phyloP scores from a whole-genome alignment of 1,140 invertebrate species.

The Manduca sexta region DNA sequence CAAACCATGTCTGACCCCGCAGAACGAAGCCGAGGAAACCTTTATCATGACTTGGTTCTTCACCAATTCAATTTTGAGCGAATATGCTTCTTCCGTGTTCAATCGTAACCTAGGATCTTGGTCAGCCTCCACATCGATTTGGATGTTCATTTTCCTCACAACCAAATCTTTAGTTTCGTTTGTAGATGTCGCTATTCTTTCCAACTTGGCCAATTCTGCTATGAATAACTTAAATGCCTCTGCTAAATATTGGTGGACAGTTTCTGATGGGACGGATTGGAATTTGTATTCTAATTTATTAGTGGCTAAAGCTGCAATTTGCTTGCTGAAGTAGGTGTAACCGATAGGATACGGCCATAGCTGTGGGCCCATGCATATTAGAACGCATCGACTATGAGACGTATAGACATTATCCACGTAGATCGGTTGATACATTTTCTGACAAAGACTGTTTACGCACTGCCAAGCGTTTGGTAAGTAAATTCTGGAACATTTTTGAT shows the following conservation, averaged over 20 bases:
- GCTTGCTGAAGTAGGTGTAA: slow-evolving; percentile 60
- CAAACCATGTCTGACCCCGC: slow-evolving; percentile 83
- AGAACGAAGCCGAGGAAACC: slow-evolving; percentile 79
- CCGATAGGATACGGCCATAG: slow-evolving; percentile 74
- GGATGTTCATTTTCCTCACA: slow-evolving; percentile 56
- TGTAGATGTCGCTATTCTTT: slow-evolving; percentile 18
- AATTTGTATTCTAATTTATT: slow-evolving; percentile 67
- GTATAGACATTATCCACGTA: slow-evolving; percentile 11
- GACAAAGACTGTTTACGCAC: slow-evolving; percentile 35
- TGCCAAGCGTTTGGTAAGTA: slow-evolving; percentile 26
- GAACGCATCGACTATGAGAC: slow-evolving; percentile 57
- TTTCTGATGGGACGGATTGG: slow-evolving; percentile 41
- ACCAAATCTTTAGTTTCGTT: slow-evolving; percentile 15
- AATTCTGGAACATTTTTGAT: slow-evolving; percentile 11
- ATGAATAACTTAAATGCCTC: slow-evolving; percentile 49
- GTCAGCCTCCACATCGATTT: slow-evolving; percentile 67
- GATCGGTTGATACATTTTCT: slow-evolving; percentile 24
- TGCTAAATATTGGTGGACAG: slow-evolving; percentile 42
- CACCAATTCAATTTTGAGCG: slow-evolving; percentile 72
- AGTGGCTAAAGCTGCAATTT: slow-evolving; percentile 36
- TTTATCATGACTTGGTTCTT: slow-evolving; percentile 71
- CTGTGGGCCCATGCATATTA: slow-evolving; percentile 71
- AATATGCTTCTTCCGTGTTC: slow-evolving; percentile 83
- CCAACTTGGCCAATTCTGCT: slow-evolving; percentile 30
- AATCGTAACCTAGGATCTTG: slow-evolving; percentile 74